Conservation (phyloP, 2,888 invertebrate genomes). For the Mimumesa dahlbomi region DNA sequence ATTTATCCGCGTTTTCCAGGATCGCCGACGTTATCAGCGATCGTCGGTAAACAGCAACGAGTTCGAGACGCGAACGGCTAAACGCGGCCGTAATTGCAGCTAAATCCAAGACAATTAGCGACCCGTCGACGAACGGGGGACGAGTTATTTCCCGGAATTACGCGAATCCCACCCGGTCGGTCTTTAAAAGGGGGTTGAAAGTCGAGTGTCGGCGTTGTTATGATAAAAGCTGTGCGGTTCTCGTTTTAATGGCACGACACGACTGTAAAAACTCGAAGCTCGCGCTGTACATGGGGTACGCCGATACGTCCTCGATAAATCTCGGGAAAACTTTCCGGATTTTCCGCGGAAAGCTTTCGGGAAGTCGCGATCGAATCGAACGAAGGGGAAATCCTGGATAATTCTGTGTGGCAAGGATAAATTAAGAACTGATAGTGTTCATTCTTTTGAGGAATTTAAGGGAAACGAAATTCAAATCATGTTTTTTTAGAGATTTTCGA, state of each 20-base stretch:
- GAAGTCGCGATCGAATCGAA: background rate
- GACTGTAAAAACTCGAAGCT: constrained; percentile 1
- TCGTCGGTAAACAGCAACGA: too few species aligned
- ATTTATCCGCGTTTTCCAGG: too few species aligned
- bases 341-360: background rate
- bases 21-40: too few species aligned
- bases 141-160: constrained; percentile 35
- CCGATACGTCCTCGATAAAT: constrained; percentile 12
- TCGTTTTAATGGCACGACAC: constrained; percentile 10
- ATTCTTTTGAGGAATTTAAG: too few species aligned
- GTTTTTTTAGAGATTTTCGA: too few species aligned
- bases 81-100: constrained; percentile 53
- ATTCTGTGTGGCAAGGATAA: background rate
- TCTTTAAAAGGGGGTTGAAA: constrained; percentile 38
- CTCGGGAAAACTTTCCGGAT: background rate
- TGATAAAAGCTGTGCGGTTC: constrained; percentile 14
- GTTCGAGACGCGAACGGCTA: background rate
- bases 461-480: too few species aligned
- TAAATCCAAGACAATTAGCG: constrained; percentile 45
- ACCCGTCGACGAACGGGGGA: constrained; percentile 3
- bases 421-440: too few species aligned
- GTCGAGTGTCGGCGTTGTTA: constrained; percentile 23
- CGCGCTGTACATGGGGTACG: background rate
- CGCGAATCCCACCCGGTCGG: constrained; percentile 30
- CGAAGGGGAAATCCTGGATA: background rate